Evolutionary conservation across 1,140 invertebrate genomes (phyloP).

Genomic region (Agrypnia vestita): DNA sequence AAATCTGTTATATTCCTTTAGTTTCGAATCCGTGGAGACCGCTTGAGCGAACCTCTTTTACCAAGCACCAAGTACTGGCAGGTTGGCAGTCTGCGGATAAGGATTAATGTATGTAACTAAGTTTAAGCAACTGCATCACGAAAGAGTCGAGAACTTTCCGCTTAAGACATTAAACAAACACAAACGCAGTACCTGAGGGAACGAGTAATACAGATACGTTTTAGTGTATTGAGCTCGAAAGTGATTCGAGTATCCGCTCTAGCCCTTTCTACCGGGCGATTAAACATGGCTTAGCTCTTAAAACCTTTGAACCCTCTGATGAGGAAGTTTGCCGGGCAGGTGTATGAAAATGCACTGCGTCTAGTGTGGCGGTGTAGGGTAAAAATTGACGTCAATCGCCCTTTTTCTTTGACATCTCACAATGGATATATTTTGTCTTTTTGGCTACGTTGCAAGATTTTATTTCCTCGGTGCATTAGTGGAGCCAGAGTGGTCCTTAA

Average conservation of each 20-base stretch:
- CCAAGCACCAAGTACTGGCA: background rate
- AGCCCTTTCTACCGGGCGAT: background rate
- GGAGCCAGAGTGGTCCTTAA: background rate
- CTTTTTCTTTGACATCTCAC: background rate
- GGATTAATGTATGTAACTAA: background rate
- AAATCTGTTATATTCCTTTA: too few relatives aligned
- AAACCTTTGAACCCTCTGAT: too few relatives aligned
- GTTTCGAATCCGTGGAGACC: too few relatives aligned
- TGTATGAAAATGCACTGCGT: background rate
- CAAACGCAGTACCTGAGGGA: too few relatives aligned
- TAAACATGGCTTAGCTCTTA: too few relatives aligned
- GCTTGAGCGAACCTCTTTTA: background rate
- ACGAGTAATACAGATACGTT: too few relatives aligned
- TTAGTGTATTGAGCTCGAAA: too few relatives aligned
- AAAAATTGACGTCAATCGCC: background rate
- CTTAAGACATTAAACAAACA: background rate
- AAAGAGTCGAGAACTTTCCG: background rate
- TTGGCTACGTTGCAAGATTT: background rate
- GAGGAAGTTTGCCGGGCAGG: background rate
- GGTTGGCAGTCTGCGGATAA: background rate
- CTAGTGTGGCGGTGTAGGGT: background rate
- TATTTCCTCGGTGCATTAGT: background rate
- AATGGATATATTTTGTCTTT: background rate
- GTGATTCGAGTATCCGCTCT: background rate
- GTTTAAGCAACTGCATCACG: background rate